Conservation (phyloP, 64 coral and sea anemone species). For the Exaiptasia diaphana region DNA sequence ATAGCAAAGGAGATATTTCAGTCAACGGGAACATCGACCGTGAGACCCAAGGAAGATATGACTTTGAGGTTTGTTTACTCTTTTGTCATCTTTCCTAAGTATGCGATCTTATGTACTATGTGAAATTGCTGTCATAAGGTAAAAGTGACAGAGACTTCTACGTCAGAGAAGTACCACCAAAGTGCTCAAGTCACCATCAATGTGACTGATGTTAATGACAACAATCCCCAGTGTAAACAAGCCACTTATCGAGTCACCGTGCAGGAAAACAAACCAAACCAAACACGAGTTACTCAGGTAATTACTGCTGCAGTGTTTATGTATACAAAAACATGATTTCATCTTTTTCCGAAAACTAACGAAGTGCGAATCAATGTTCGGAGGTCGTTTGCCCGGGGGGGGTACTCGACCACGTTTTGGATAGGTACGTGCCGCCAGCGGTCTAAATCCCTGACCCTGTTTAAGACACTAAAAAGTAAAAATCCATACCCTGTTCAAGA, state of each 20-base stretch:
- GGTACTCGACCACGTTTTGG: too few relatives aligned
- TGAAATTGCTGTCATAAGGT: constrained; percentile 66
- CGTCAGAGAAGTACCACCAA: constrained; percentile 46
- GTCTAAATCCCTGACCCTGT: too few relatives aligned
- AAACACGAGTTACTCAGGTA: constrained; percentile 66
- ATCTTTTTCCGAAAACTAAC: too few relatives aligned
- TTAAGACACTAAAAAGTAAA: too few relatives aligned
- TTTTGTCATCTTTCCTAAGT: not conserved
- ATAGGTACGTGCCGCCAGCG: too few relatives aligned
- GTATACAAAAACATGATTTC: not conserved
- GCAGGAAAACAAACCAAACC: constrained; percentile 58
- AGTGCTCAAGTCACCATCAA: constrained; percentile 66
- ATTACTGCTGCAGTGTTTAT: not conserved
- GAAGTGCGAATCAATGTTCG: too few relatives aligned
- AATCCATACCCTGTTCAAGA: too few relatives aligned
- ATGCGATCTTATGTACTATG: not conserved
- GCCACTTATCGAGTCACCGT: constrained; percentile 64
- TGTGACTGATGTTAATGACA: constrained; percentile 92
- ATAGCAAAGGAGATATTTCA: constrained; percentile 58
- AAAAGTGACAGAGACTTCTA: constrained; percentile 67
- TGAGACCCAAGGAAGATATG: constrained; percentile 63
- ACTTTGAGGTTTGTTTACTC: constrained; percentile 66
- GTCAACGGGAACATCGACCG: constrained; percentile 81
- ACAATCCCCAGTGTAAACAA: constrained; percentile 68
- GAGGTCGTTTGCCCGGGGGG: too few relatives aligned